Evolutionary conservation across 2,113 vertebrate genomes (phyloP).

Genomic region (Etheostoma cragini): DNA sequence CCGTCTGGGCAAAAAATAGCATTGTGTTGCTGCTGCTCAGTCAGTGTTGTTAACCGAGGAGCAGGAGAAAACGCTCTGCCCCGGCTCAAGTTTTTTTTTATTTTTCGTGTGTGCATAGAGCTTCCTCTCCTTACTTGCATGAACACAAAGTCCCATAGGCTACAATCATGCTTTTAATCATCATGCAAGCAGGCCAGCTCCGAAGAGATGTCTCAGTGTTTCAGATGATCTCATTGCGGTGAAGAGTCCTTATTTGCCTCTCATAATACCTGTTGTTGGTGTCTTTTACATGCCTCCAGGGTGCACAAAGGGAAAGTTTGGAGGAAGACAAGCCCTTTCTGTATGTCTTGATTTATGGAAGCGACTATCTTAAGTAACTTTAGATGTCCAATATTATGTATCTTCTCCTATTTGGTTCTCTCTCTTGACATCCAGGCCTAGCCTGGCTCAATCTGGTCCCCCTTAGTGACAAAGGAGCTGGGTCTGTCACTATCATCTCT

Average conservation of each 20-base stretch:
- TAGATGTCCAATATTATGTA: slow-evolving; percentile 62
- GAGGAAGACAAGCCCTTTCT: slow-evolving; percentile 32
- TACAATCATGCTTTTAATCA: slow-evolving; percentile 44
- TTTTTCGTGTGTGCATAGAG: too few species aligned
- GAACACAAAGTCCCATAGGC: slow-evolving; percentile 29
- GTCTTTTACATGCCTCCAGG: slow-evolving; percentile 39
- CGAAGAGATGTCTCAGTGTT: slow-evolving; percentile 11
- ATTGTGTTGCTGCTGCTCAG: slow-evolving; percentile 70
- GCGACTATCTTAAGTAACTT: slow-evolving; percentile 48
- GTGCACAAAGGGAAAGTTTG: not conserved
- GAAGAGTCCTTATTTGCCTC: slow-evolving; percentile 42
- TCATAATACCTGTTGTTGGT: slow-evolving; percentile 48
- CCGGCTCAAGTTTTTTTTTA: not conserved
- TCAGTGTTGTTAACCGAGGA: slow-evolving; percentile 58
- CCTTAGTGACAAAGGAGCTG: slow-evolving; percentile 45
- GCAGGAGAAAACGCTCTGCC: slow-evolving; percentile 13
- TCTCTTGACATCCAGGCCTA: slow-evolving; percentile 18
- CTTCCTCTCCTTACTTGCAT: too few species aligned
- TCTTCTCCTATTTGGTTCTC: slow-evolving; percentile 14
- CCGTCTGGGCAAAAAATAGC: slow-evolving; percentile 71
- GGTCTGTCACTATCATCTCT: slow-evolving; percentile 38
- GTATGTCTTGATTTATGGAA: slow-evolving; percentile 63
- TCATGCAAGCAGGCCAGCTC: not conserved
- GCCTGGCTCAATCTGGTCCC: slow-evolving; percentile 49
- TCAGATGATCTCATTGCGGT: slow-evolving; percentile 59